Percentiles rank a stretch among this genome's conserved stretches.
phyloP scores from a whole-genome alignment of 2,113 vertebrate species.

The Dolichotis patagonum region DNA sequence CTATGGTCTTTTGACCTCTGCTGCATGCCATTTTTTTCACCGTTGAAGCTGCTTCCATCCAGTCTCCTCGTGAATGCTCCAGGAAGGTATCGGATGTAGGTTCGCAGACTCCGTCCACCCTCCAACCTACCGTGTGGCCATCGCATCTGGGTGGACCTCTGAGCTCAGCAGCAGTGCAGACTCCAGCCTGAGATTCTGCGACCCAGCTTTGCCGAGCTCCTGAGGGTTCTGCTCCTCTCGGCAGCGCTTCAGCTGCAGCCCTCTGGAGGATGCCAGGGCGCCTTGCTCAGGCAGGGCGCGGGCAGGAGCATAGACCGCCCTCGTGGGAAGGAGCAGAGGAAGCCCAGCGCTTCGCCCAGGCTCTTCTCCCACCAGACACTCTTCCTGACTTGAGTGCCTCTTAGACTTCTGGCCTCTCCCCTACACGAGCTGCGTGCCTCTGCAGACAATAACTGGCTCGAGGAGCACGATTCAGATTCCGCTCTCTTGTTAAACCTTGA shows the following conservation, averaged over 20 bases:
- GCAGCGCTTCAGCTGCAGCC: rapidly evolving
- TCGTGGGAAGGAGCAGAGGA: not conserved
- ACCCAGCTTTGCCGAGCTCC: not conserved
- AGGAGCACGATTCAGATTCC: not conserved
- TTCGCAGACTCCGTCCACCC: not conserved
- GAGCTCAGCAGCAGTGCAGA: not conserved
- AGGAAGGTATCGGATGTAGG: not conserved
- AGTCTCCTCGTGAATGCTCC: not conserved
- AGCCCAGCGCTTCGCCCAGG: not conserved
- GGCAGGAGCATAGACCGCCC: not conserved
- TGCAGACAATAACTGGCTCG: not conserved
- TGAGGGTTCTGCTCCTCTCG: too few relatives aligned
- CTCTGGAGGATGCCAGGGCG: not conserved
- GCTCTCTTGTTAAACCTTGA: not conserved
- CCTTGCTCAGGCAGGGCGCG: not conserved
- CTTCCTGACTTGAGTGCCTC: not conserved
- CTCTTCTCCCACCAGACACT: not conserved
- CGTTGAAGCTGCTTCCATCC: not conserved
- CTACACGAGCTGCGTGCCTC: not conserved
- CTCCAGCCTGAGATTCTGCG: not conserved
- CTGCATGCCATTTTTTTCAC: not conserved
- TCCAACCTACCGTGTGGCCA: not conserved
- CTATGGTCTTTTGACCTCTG: not conserved
- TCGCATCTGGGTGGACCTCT: not conserved
- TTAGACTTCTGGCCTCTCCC: not conserved